Base-by-base conservation (phyloP, 2,888 invertebrate genomes). In the Chloromyia formosa region DNA sequence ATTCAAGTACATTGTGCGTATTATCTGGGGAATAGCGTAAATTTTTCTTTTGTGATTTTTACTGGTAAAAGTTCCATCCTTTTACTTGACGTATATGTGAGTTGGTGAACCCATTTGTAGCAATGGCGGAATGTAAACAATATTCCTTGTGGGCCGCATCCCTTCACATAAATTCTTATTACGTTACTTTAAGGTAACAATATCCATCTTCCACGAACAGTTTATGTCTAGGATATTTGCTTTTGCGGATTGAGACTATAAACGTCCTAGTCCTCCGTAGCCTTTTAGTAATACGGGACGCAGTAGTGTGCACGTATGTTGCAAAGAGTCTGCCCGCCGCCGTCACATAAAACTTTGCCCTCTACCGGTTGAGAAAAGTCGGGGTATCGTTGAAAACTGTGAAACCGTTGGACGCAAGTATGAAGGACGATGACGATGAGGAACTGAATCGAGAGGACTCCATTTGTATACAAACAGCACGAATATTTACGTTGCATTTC, bases 111-210 rank as follows among this genome's bases (percentile, higher is more conserved):
- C 27, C 27, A 35, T 12, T 1, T 60, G n/a, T 23, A 23, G 12
- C 14, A 16, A 1, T 2, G 27, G 27, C 23, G 35, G 53, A 69
- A 58, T 71, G 71, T 49, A 40, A 71, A 45, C 71, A 54, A 72
- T n/a, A n/a, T 72, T 56, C 72, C 72, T 20, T 1, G 27, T 20
- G 72, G 72, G 58, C 72, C 58, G 60, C 60, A 60, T 60, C 60
- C 60, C 72, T 60, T 45, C 73, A 64, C 76, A 76, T 76, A 76
- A 73, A 76, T 76, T 76, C 75, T 75, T 76, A 76, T 76, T 76
- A 76, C 72, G 76, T 76, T 76, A 74, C 74, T 76, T 73, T 18
- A 75, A 75, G 62, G 73, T 73, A 76, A 73, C 74, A 75, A 69
- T 73, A 73, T 75, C 73, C 76, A 68, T 73, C 76, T 71, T 62